A percentile compares a stretch with the other conserved stretches of the same genome.
These are phyloP conservation scores for Mactromeris polynyma DNA, from an alignment of 2,888 invertebrate genomes.

Conservation along the genomic window DNA sequence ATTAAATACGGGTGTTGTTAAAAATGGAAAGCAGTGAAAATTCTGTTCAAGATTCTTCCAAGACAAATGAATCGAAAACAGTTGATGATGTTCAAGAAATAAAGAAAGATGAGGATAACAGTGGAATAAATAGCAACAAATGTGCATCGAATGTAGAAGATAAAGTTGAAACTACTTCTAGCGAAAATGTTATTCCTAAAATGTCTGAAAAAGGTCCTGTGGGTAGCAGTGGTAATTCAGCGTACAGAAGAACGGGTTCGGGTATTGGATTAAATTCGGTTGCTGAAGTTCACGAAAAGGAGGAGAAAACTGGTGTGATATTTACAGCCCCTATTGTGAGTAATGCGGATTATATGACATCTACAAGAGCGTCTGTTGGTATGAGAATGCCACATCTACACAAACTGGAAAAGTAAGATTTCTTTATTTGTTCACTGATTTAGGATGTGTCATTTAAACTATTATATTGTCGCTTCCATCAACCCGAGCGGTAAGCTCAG, in stretches of 20 bases:
- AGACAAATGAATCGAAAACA: not conserved
- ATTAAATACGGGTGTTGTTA: not conserved
- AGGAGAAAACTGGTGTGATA: not conserved
- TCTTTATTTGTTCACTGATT: not conserved
- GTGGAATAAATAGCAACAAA: not conserved
- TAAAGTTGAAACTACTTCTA: not conserved
- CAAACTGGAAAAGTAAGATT: conserved; percentile 79
- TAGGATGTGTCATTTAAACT: too few species aligned
- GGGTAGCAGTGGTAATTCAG: too few species aligned
- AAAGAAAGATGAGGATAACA: not conserved
- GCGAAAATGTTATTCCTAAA: not conserved
- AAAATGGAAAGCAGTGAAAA: not conserved
- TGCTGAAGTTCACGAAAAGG: conserved; percentile 17
- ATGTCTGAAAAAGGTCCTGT: not conserved
- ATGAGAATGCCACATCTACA: conserved; percentile 76
- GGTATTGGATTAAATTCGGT: conserved; percentile 37
- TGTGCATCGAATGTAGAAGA: not conserved
- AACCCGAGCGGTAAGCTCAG: too few species aligned
- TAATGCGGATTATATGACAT: conserved; percentile 1
- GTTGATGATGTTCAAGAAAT: not conserved
- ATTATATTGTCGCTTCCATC: too few species aligned
- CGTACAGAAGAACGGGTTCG: conserved; percentile 17
- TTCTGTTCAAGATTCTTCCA: not conserved
- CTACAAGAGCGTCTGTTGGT: not conserved
- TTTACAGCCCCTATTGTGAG: not conserved